A percentile compares a stretch with the other conserved stretches of the same genome.
Evolutionary conservation across 1,140 invertebrate genomes (phyloP).

Genomic region (Daktulosphaira vitifoliae): DNA sequence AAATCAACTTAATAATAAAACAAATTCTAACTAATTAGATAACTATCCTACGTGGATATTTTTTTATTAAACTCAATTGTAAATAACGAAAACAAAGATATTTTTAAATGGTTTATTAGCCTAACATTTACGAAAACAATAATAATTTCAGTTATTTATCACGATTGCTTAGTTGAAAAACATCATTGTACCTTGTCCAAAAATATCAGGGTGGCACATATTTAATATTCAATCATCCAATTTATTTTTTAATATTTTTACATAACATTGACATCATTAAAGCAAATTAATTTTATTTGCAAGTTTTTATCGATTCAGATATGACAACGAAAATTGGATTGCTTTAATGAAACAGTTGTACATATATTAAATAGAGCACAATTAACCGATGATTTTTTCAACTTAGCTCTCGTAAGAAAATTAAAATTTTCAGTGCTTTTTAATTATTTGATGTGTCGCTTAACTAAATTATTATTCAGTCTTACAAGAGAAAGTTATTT

Average conservation of each 20-base stretch:
- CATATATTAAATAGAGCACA: conserved; percentile 60
- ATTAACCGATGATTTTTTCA: conserved; percentile 72
- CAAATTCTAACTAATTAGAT: no score
- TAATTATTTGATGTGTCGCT: no score
- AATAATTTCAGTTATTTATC: background rate
- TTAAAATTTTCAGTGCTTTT: conserved; percentile 33
- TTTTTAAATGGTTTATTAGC: background rate
- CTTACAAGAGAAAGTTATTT: background rate
- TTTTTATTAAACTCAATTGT: background rate
- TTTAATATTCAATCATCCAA: conserved; percentile 6
- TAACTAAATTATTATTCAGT: no score
- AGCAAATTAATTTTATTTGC: conserved; percentile 36
- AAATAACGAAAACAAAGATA: background rate
- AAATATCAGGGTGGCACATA: background rate
- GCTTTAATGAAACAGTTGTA: conserved; percentile 50
- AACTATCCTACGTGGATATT: no score
- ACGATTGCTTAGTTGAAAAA: background rate
- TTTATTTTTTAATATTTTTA: background rate
- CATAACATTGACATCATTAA: background rate
- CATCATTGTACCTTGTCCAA: background rate
- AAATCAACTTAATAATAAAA: no score
- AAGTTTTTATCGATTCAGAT: conserved; percentile 69
- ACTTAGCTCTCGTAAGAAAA: conserved; percentile 52
- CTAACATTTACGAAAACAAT: background rate
- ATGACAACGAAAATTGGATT: conserved; percentile 59